Evolutionary conservation across 1,140 invertebrate genomes (phyloP).

Genomic region (Fragariocoptes setiger): DNA sequence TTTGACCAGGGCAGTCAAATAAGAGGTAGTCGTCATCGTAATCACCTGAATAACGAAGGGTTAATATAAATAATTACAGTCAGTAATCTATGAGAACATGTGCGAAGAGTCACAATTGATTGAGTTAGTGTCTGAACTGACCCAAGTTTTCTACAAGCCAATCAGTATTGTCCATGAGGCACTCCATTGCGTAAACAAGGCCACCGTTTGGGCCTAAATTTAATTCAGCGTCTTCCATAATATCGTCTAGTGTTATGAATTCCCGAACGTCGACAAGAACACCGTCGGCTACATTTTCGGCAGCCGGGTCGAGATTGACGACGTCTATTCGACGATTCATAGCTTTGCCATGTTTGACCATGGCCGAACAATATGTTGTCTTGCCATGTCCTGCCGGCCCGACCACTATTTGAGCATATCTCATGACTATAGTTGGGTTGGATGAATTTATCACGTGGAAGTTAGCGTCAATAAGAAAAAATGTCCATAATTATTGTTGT

Average conservation of each 20-base stretch:
- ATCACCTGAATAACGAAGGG: no score
- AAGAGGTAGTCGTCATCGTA: conserved; percentile 59
- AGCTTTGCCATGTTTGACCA: conserved; percentile 48
- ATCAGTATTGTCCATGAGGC: conserved; percentile 54
- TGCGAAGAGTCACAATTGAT: no score
- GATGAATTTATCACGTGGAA: no score
- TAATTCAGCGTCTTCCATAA: conserved; percentile 80
- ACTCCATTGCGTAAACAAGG: conserved; percentile 86
- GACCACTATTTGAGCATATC: conserved; percentile 72
- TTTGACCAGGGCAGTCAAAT: conserved; percentile 97
- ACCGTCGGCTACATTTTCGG: conserved; percentile 61
- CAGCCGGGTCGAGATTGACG: conserved; percentile 87
- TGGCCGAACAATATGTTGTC: conserved; percentile 76
- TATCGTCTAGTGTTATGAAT: conserved; percentile 72
- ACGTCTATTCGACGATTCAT: conserved; percentile 40
- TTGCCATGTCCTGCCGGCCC: conserved; percentile 85
- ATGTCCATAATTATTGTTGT: no score
- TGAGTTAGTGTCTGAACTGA: no score
- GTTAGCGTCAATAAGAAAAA: no score
- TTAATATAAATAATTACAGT: no score
- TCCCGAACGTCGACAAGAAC: conserved; percentile 52
- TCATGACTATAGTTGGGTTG: conserved; percentile 31
- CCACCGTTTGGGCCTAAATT: conserved; percentile 89
- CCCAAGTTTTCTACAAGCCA: conserved; percentile 62
- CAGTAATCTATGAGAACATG: no score